Evolutionary conservation across 2,797 vertebrate species (phyloP), one percentile per base, ranked within the genome.

Genomic region (Anguilla pacifica): DNA sequence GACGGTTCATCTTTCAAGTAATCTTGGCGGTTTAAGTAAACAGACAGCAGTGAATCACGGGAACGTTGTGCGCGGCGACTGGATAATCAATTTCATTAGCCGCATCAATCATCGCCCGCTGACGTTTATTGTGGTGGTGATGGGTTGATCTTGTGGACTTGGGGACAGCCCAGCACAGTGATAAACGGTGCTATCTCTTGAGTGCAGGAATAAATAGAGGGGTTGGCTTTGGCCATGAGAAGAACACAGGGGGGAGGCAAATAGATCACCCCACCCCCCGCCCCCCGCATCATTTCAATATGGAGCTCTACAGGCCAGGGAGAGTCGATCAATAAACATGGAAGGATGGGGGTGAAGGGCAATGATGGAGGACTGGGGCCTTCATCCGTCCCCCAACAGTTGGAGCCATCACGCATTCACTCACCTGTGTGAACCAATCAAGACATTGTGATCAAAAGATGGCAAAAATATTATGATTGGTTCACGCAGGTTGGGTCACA

Each of bases 1-100:
- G 91, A 93, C 88, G 35, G 88, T 93, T 94, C 90, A 92, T 95
- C 95, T 95, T 91, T 90, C 90, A 89, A 91, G 87, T 94, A 94
- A 93, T 93, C 94, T 25, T 53, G 87, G 35, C 88, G 89, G 92
- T 95, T 92, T 93, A 91, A 91, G 84, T 92, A 95, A 94, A 93
- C 94, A 94, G 95, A 93, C 91, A 83, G 92, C 92, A 51, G 92
- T 96, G 94, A 96, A 96, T 97, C 97, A 96, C 92, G 90, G 77
- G 81, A 83, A 90, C 93, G 92, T 88, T 94, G 89, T 92, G 91
- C 91, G 90, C 92, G 83, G 88, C 90, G 93, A 96, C 96, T 96
- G 96, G 96, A 96, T 97, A 97, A 99, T 98, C 97, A 97, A 97
- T 98, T 97, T 97, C 96, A 97, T 96, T 96, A 97, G 97, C 95